These are phyloP conservation scores for Mobula birostris DNA, from an alignment of 2,113 vertebrate species.

Conservation along the genomic window DNA sequence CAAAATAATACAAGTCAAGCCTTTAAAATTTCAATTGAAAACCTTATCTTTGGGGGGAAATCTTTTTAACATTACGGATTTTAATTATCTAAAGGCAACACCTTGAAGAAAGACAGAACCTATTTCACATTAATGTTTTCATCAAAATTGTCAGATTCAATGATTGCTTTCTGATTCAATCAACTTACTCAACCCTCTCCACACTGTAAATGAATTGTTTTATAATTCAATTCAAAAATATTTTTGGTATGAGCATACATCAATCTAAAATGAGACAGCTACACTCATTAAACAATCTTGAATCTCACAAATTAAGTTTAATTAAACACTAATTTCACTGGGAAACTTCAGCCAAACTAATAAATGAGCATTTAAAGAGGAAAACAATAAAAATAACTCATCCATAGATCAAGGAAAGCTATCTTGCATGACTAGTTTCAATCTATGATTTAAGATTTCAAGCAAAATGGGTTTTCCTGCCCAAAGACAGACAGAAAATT, in stretches of 20 bases:
- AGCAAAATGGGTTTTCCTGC: background rate
- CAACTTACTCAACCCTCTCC: background rate
- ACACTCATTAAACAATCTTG: no score
- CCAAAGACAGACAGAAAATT: background rate
- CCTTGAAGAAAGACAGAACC: background rate
- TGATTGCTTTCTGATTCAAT: background rate
- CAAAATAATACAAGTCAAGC: background rate
- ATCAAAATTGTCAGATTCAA: background rate
- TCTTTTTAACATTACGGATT: background rate
- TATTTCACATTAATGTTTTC: background rate
- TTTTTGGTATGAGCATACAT: background rate
- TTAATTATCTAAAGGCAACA: background rate
- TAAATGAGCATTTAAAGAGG: background rate
- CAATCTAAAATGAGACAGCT: background rate
- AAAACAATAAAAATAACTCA: background rate
- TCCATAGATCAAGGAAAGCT: background rate
- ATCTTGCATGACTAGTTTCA: background rate
- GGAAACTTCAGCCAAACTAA: slow-evolving; percentile 4
- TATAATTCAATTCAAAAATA: background rate
- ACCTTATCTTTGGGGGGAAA: background rate
- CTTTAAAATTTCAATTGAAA: background rate
- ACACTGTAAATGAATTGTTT: background rate
- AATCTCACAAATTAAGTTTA: no score
- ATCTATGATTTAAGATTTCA: background rate
- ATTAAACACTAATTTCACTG: background rate